Base-by-base conservation (phyloP, 2,113 vertebrate species). In the Gorsachius goisagi region DNA sequence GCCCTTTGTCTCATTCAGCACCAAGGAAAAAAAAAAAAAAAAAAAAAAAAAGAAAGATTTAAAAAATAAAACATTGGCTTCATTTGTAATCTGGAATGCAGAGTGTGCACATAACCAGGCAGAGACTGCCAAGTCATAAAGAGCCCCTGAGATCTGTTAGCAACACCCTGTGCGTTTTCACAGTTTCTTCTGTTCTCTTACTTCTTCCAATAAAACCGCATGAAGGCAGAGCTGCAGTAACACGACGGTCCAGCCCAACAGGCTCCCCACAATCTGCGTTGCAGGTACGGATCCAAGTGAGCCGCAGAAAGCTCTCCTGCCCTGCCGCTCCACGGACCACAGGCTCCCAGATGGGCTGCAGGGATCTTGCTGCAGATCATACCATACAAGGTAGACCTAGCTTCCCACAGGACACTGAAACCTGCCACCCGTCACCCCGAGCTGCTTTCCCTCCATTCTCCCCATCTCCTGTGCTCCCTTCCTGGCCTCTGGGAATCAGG, bases 201-300 rank as follows among this genome's bases (percentile, higher is more conserved):
- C 60, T 35, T 58, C 58, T 72, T 18, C 69, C 85, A 71, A 6
- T 8, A 30, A 39, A 26, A 7, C 9, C 1, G 1, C 3, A 2
- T 2, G 2, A 19, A 71, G 35, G 62, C 68, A 89, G 80, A 69
- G 83, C 76, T 47, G 85, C 90, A 44, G 78, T 6, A 73, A 15
- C 11, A 1, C 53, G 50, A 53, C 0, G 1, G 55, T 68, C 69
- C 92, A 55, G 80, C 75, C 62, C 78, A 56, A 19, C 47, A 10
- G 13, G 35, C 59, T 76, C 74, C 59, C 39, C n/a, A 5, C 0
- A 0, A 30, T 32, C 67, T 28, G 55, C 0, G 1, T 8, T 14
- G 50, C n/a, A 19, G 35, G 21, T 19, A 52, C 0, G 0, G 50
- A 55, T 12, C 55, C 4, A 1, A 72, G 37, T 1, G 1, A 28